phyloP scores from a whole-genome alignment of 1,140 invertebrate species.

The Orchesella cincta region DNA sequence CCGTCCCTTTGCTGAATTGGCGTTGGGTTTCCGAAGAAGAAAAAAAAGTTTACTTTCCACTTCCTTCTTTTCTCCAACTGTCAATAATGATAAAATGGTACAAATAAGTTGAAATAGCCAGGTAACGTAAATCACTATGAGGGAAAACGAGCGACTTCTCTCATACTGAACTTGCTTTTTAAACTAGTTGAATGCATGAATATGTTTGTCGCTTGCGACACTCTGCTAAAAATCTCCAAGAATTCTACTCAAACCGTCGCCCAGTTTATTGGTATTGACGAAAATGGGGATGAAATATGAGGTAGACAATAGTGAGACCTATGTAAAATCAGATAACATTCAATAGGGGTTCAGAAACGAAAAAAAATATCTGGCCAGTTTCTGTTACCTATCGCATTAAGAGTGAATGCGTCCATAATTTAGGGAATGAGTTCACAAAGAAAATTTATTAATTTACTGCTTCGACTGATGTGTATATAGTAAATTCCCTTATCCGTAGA shows the following conservation, averaged over 20 bases:
- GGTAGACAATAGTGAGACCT: not conserved
- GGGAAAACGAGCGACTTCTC: slow-evolving; percentile 6
- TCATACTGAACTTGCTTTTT: not conserved
- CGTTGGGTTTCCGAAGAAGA: not conserved
- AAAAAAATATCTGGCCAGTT: not conserved
- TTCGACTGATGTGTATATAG: not conserved
- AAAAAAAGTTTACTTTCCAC: slow-evolving; percentile 29
- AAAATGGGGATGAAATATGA: slow-evolving; percentile 11
- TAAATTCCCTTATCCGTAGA: not conserved
- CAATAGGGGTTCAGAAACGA: not conserved
- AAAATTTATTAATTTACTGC: slow-evolving; percentile 27
- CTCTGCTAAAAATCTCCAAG: not conserved
- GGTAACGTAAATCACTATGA: slow-evolving; percentile 19
- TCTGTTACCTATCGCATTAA: slow-evolving; percentile 18
- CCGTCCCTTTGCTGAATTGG: not conserved
- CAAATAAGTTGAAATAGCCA: slow-evolving; percentile 26
- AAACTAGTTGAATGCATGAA: slow-evolving; percentile 24
- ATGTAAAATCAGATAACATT: slow-evolving; percentile 10
- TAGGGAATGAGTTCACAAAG: slow-evolving; percentile 6
- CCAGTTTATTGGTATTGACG: not conserved
- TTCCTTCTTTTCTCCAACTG: slow-evolving; percentile 19
- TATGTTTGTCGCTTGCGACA: slow-evolving; percentile 5
- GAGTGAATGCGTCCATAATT: slow-evolving; percentile 4
- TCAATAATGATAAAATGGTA: slow-evolving; percentile 29
- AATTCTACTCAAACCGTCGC: too few species aligned